Evolutionary conservation across 2,113 vertebrate species (phyloP).

Genomic region (Candoia aspera): DNA sequence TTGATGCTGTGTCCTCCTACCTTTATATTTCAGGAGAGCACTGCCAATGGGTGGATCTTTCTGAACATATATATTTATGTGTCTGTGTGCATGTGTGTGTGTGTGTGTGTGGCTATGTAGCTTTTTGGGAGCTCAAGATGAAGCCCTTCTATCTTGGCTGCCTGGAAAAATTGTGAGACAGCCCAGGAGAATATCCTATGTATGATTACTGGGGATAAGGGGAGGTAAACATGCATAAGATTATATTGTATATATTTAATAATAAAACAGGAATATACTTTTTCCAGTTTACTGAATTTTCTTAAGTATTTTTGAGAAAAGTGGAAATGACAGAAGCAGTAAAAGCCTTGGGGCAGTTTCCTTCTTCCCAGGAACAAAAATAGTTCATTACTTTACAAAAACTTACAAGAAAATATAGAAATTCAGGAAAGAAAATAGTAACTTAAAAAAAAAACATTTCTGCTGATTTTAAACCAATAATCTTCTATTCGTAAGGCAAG

Average conservation of each 20-base stretch:
- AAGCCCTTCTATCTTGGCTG: background rate
- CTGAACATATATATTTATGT: background rate
- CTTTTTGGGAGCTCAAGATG: background rate
- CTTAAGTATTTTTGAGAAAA: background rate
- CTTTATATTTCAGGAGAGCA: background rate
- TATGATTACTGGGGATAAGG: background rate
- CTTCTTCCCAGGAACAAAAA: background rate
- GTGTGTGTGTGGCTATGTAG: background rate
- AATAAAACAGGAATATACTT: background rate
- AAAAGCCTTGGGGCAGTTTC: slow-evolving; percentile 29
- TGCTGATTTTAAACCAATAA: background rate
- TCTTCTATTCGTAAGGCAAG: background rate
- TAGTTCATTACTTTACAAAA: background rate
- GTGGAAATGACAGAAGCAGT: slow-evolving; percentile 1
- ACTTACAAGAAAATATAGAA: background rate
- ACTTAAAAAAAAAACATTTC: background rate
- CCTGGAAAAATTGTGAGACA: background rate
- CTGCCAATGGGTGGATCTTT: background rate
- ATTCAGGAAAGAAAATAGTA: background rate
- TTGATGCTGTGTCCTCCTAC: background rate
- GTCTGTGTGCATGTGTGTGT: too few relatives aligned
- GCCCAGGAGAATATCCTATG: background rate
- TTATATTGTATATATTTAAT: background rate
- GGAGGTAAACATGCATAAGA: background rate
- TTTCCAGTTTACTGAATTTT: background rate